These are phyloP conservation scores for Drosophila kurseongensis DNA, from an alignment of 1,140 invertebrate species.

Conservation along the genomic window DNA sequence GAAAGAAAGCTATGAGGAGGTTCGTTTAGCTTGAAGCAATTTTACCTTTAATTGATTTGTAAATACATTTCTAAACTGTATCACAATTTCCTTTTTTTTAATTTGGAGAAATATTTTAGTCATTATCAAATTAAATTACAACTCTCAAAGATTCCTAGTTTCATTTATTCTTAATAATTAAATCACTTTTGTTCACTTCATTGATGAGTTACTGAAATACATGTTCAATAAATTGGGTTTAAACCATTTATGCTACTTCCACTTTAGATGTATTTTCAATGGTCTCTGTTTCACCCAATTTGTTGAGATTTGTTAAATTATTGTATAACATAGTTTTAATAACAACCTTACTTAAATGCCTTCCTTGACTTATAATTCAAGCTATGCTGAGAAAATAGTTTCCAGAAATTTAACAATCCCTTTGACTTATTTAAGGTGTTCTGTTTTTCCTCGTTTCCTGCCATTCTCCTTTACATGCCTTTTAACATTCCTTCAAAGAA, in stretches of 20 bases:
- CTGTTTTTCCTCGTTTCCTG: not conserved
- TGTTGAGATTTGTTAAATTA: no score
- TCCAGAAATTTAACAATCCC: slow-evolving; percentile 7
- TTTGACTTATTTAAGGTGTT: slow-evolving; percentile 13
- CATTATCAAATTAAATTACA: no score
- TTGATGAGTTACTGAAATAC: no score
- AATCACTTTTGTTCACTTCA: no score
- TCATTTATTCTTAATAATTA: no score
- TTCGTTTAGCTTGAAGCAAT: not conserved
- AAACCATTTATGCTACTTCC: no score
- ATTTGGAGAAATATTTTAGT: no score
- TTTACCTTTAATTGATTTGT: slow-evolving; percentile 14
- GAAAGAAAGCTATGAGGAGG: not conserved
- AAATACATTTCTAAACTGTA: not conserved
- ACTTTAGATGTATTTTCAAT: no score
- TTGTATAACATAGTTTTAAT: not conserved
- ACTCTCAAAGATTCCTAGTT: no score
- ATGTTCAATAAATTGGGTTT: no score
- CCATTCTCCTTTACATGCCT: slow-evolving; percentile 9
- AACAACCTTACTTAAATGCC: not conserved
- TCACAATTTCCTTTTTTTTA: no score
- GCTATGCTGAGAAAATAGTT: slow-evolving; percentile 13
- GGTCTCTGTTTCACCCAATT: no score
- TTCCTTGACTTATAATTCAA: not conserved
- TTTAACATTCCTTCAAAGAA: slow-evolving; percentile 4